A percentile compares a stretch with the other conserved stretches of the same genome.
Evolutionary conservation across 2,113 vertebrate genomes (phyloP).

Genomic region (Chascanopsetta lugubris): DNA sequence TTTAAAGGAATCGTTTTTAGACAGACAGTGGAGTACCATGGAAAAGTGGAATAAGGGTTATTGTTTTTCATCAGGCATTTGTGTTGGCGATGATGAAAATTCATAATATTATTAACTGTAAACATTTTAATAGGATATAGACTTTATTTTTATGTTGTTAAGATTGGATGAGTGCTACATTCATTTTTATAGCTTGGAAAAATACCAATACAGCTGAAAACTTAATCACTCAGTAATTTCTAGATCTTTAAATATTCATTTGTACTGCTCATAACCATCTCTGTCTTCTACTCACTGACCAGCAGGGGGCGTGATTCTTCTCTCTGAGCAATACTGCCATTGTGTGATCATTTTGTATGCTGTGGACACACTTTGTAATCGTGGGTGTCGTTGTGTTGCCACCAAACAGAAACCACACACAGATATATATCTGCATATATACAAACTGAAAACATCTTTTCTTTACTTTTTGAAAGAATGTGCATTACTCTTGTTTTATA

Average conservation of each 20-base stretch:
- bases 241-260: neutral
- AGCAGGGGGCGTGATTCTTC: no score
- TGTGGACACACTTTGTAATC: slow-evolving; percentile 52
- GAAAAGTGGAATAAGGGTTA: neutral
- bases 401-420: slow-evolving; percentile 57
- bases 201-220: neutral
- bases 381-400: slow-evolving; percentile 46
- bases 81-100: neutral
- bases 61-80: neutral
- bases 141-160: neutral
- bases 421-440: slow-evolving; percentile 41
- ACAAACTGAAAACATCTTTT: slow-evolving; percentile 30
- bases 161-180: neutral
- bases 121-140: neutral
- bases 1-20: no score
- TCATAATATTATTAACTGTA: neutral
- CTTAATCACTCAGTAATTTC: neutral
- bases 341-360: slow-evolving; percentile 11
- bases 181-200: neutral
- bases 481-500: slow-evolving; percentile 79
- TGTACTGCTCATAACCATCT: neutral
- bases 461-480: slow-evolving; percentile 64
- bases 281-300: no score
- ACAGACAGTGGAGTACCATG: no score
- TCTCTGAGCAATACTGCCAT: no score